Evolutionary conservation across 2,113 vertebrate species (phyloP).

Genomic region (Gavia stellata): DNA sequence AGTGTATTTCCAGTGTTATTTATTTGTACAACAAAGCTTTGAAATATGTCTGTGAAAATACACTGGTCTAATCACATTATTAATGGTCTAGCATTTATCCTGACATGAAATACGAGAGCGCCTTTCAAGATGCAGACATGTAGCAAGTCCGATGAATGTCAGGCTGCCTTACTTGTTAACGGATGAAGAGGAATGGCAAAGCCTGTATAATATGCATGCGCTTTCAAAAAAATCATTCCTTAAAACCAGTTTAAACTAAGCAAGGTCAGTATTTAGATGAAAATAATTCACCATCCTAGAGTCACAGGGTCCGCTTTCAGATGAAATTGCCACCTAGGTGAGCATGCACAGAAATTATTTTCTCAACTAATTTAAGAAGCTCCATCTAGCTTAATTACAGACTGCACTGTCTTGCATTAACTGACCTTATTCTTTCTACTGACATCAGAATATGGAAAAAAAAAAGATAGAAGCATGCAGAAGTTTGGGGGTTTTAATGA

Average conservation of each 20-base stretch:
- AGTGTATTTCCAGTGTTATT: background rate
- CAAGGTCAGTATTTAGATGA: background rate
- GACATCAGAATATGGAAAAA: background rate
- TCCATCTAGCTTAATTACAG: background rate
- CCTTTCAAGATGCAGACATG: background rate
- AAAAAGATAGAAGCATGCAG: background rate
- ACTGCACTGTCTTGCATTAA: background rate
- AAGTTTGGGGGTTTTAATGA: background rate
- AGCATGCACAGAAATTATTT: background rate
- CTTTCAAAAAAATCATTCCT: background rate
- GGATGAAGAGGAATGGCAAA: background rate
- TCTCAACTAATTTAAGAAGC: background rate
- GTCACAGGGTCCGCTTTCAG: background rate
- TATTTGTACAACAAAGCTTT: background rate
- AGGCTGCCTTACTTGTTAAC: background rate
- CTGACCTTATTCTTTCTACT: background rate
- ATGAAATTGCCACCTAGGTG: background rate
- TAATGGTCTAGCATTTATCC: background rate
- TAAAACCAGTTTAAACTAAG: background rate
- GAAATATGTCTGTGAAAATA: background rate
- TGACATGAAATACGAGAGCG: background rate
- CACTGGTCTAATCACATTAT: background rate
- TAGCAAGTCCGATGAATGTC: background rate
- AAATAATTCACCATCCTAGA: background rate
- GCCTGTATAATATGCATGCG: background rate